Evolutionary conservation across 2,888 invertebrate genomes (phyloP).

Genomic region (Balanococcus diminutus): DNA sequence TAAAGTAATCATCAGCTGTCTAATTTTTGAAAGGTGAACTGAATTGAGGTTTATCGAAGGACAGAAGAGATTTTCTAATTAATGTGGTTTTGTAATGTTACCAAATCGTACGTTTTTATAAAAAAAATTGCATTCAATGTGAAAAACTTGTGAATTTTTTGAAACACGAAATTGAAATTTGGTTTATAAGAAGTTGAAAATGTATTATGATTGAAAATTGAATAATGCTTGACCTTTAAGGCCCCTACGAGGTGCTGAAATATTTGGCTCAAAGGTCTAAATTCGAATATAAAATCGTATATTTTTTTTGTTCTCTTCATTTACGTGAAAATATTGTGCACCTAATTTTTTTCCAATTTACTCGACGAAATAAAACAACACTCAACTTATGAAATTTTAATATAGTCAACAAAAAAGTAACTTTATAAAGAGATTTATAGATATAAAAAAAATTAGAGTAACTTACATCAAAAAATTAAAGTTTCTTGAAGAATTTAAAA

Average conservation of each 20-base stretch:
- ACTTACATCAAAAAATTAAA: constrained; percentile 13
- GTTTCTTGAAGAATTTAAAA: constrained; percentile 42
- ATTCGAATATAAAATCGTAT: not conserved
- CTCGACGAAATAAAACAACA: not conserved
- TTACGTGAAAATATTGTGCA: not conserved
- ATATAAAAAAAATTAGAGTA: constrained; percentile 22
- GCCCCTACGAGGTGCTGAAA: not conserved
- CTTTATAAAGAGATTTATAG: constrained; percentile 23
- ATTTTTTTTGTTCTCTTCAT: not conserved
- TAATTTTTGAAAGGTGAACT: no score
- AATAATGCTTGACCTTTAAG: no score
- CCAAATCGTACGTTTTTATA: no score
- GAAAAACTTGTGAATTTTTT: no score
- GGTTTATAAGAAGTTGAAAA: no score
- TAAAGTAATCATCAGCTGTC: no score
- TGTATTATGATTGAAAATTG: no score
- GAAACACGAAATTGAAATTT: no score
- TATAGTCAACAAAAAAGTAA: constrained; percentile 44
- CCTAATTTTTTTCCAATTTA: not conserved
- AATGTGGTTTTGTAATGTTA: no score
- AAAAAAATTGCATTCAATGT: no score
- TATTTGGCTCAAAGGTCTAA: not conserved
- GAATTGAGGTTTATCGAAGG: no score
- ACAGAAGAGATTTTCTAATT: no score
- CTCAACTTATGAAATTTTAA: constrained; percentile 31